Evolutionary conservation across 2,888 invertebrate genomes (phyloP), one percentile per base, ranked within the genome.

Genomic region (Lasioglossum marginatum): DNA sequence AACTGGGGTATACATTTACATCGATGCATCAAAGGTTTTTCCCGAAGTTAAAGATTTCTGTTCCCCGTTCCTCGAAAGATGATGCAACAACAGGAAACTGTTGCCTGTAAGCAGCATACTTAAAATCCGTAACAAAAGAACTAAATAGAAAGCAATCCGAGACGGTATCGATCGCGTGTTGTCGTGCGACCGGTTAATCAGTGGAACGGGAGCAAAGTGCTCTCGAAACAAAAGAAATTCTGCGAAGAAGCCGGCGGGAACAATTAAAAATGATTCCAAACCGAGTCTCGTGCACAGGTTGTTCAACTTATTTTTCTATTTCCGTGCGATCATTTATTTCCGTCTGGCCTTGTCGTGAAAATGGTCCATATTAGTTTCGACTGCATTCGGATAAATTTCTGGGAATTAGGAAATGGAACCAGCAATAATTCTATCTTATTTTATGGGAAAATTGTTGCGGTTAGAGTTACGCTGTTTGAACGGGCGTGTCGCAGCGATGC

Each of bases 1-100:
- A 57, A 57, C 23, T 12, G n/a, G 4, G 4, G 3, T 57, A n/a
- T 57, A n/a, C 23, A 48, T 63, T 8, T 4, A 16, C n/a, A 19
- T 34, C 40, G 16, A 74, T 27, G 4, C 48, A 66, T 70, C 19
- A 37, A 57, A 12, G 40, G 57, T 52, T 37, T 37, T 34, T 70
- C n/a, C 70, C 70, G n/a, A n/a, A n/a, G n/a, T n/a, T 12, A 10
- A 10, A 68, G 31, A 3, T 14, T 19, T 6, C 19, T 23, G 3
- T 34, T 23, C 19, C 68, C 4, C 16, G 27, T 57, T 77, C 19
- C 68, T 14, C 19, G 2, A 1, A 40, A 34, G 75, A 81, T 86
- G 85, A 86, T 48, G 86, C 43, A 86, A 86, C 8, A 75, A 10
- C 8, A 57, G 45, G 14, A 73, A 27, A 10, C 27, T 72, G 5